Evolutionary conservation across 2,888 invertebrate genomes (phyloP), one percentile per base, ranked within the genome.

Genomic region (Agrotis ipsilon): DNA sequence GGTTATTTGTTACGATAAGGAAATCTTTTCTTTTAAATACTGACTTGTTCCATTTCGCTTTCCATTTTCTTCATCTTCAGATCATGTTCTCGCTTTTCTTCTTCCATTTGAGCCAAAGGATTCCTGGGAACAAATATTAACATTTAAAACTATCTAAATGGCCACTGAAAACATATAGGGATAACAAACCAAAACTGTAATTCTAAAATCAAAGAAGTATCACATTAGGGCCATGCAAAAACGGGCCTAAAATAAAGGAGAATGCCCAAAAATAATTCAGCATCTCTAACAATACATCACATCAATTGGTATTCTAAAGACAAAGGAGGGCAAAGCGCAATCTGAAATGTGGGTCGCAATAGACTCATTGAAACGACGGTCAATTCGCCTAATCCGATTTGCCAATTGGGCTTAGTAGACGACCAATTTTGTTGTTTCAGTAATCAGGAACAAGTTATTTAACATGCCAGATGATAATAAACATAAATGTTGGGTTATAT

Each of bases 1-100:
- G 18, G 11, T 32, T 1, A 11, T 14, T 48, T 39, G 1, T 5
- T 21, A 16, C 39, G 5, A 24, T 5, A 5, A 7, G 1, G n/a
- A n/a, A n/a, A 0, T 19, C 16, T 51, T 0, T 43, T 32, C 2
- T 19, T 46, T 13, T 27, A 11, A 54, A 14, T 49, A 78, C 83
- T 77, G 62, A 96, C 96, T 96, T 99, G 99, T 92, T 99, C 99
- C 99, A 99, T 99, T 94, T 99, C 99, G 54, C 98, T 98, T 94
- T 99, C 99, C 99, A 99, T 99, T 93, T 99, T 99, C 96, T 99
- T 99, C 98, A 99, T 99, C 94, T 99, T 99, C 80, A 97, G 97
- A 92, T 99, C 99, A 88, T 99, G 99, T 89, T 99, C 99, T 75
- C 98, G 97, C 93, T 99, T 99, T 92, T 99, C 99, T 92, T 99